phyloP scores from a whole-genome alignment of 2,113 vertebrate genomes.

The Acrocephalus kingi region DNA sequence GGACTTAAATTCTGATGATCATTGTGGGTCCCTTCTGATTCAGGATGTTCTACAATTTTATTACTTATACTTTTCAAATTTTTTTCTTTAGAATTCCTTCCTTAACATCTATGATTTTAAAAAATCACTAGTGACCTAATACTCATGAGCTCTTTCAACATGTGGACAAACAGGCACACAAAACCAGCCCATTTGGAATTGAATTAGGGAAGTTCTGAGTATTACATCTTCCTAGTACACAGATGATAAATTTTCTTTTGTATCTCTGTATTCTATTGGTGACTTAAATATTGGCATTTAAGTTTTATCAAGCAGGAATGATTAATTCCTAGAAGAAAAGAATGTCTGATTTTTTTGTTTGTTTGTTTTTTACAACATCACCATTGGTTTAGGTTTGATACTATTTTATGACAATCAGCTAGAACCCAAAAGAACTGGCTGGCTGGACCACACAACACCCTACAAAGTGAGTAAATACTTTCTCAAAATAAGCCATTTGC shows the following conservation, averaged over 20 bases:
- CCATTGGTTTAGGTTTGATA: neutral
- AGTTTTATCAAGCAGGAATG: neutral
- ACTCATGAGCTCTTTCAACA: neutral
- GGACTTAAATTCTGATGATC: neutral
- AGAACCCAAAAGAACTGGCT: neutral
- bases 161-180: rapidly evolving
- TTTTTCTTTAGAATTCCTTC: neutral
- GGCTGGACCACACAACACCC: neutral
- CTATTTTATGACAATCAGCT: neutral
- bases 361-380: neutral
- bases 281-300: neutral
- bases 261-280: neutral
- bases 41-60: neutral
- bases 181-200: neutral
- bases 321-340: neutral
- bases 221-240: neutral
- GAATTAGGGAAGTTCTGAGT: neutral
- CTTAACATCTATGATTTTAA: neutral
- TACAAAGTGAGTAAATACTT: neutral
- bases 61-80: neutral
- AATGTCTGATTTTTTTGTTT: neutral
- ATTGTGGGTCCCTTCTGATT: neutral
- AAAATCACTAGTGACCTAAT: neutral
- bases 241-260: neutral
- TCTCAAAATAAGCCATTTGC: neutral